These are phyloP conservation scores for Cettia cetti DNA, from an alignment of 2,113 vertebrate genomes.

Conservation along the genomic window DNA sequence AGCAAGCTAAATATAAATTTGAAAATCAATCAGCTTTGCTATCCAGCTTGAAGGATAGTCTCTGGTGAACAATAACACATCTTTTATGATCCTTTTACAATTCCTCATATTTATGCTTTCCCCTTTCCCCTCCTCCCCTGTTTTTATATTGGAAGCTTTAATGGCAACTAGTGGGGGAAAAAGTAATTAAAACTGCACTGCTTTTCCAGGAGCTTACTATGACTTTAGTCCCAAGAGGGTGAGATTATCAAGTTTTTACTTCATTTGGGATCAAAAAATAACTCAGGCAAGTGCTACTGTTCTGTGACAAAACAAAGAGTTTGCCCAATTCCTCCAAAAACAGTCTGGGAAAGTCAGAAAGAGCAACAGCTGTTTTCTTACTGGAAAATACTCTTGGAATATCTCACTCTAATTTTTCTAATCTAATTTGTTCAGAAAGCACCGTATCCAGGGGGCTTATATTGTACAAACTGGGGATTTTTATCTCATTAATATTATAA, in stretches of 20 bases:
- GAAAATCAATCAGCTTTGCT: neutral
- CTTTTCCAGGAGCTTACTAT: neutral
- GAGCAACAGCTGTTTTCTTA: neutral
- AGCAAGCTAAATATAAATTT: neutral
- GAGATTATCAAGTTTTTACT: neutral
- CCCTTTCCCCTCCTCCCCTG: neutral
- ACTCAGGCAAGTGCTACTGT: neutral
- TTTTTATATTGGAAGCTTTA: neutral
- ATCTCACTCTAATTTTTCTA: neutral
- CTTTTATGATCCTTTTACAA: neutral
- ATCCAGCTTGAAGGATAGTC: neutral
- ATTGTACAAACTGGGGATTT: neutral
- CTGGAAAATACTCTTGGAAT: neutral
- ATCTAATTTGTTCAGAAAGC: neutral
- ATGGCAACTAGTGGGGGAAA: neutral
- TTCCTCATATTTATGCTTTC: neutral
- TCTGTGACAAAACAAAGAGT: neutral
- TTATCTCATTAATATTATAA: neutral
- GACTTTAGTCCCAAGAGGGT: neutral
- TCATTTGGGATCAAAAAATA: neutral
- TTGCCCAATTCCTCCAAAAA: neutral
- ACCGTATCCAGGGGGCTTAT: neutral
- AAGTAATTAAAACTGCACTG: rapidly evolving
- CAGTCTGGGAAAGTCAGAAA: neutral
- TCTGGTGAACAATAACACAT: neutral